Evolutionary conservation across 1,140 invertebrate genomes (phyloP), one percentile per base, ranked within the genome.

Genomic region (Liolophura sinensis): DNA sequence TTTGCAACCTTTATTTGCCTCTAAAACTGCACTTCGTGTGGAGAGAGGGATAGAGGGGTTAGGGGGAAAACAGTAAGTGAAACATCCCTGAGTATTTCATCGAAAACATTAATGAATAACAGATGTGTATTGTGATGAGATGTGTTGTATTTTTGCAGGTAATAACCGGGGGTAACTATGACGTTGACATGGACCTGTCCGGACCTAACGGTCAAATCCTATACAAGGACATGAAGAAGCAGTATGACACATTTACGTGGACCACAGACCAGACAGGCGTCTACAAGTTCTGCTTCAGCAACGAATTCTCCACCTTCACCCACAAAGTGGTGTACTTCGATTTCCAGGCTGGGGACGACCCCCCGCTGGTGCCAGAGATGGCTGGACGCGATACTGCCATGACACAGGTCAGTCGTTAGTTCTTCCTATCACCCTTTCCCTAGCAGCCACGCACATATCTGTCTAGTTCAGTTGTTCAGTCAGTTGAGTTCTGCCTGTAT

Each of bases 281-380:
- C 7, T 96, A 96, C 79, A 84, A 82, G 54, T 92, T 92, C 16
- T 99, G 98, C 85, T 99, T 99, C 82, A 97, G 95, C 79, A 99
- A 99, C 87, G 96, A 99, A 84, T 99, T 99, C 84, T 99, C 97
- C 52, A 98, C 97, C 50, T 98, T 99, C 85, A 97, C 95, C n/a
- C 97, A 99, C 79, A 99, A 99, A 87, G 88, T 99, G 67, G 93
- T 99, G 15, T 99, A 99, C 84, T 94, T 99, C 91, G 97, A 99
- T 84, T 93, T 98, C 73, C 93, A 96, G 90, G 93, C 96, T 47
- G 96, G 96, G 1, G 93, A 97, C 46, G 95, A 98, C 83, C 85
- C 88, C 57, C 90, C 93, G 0, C 85, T 98, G 11, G 65, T 78
- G 50, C 93, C 93, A 15, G 93, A 93, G 47, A 83, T 95, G 69